These are phyloP conservation scores for Yponomeuta cagnagella DNA, from an alignment of 2,888 invertebrate genomes.

Conservation along the genomic window DNA sequence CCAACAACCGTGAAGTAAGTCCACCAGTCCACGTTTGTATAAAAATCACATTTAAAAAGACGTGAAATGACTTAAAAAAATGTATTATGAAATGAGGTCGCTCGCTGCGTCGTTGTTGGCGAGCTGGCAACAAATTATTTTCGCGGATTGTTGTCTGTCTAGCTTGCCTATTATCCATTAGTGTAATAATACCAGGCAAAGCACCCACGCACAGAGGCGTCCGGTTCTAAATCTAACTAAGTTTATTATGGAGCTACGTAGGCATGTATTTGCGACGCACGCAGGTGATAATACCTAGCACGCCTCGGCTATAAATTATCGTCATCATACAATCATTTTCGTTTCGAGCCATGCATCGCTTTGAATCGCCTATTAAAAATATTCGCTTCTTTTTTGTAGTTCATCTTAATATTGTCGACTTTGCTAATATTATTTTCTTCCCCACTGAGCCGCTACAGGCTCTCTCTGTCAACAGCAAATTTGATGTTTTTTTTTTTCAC, in stretches of 20 bases:
- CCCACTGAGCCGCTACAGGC: neutral
- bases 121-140: conserved; percentile 23
- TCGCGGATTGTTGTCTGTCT: conserved; percentile 18
- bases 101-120: conserved; percentile 28
- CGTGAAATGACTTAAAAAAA: conserved; percentile 8
- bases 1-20: conserved; percentile 29
- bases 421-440: neutral
- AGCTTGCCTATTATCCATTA: conserved; percentile 24
- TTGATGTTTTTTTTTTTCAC: neutral
- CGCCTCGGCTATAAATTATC: conserved; percentile 30
- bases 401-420: too few relatives aligned
- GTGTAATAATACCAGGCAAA: conserved; percentile 23
- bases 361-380: neutral
- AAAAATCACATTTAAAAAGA: conserved; percentile 28
- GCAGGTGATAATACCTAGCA: conserved; percentile 30
- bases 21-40: conserved; percentile 33
- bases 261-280: conserved; percentile 23
- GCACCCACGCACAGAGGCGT: conserved; percentile 22
- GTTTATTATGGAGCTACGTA: conserved; percentile 23
- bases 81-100: conserved; percentile 37
- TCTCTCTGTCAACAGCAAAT: neutral
- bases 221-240: neutral
- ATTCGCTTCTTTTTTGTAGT: neutral
- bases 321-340: neutral
- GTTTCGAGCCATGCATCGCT: neutral